Evolutionary conservation across 2,888 invertebrate species (phyloP).

Genomic region (Augiades crinisus): DNA sequence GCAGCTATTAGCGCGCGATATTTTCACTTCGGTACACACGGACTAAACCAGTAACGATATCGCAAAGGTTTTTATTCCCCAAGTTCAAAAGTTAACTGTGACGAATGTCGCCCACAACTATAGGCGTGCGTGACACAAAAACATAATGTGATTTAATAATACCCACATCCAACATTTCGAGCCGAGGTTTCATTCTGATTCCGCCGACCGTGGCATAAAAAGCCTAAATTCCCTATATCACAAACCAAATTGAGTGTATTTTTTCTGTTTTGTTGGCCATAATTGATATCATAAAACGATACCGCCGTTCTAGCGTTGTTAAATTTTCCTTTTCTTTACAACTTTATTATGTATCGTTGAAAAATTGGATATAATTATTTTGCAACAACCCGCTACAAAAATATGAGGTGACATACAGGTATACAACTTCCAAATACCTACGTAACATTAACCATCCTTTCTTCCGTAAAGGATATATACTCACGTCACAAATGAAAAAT

Average conservation of each 20-base stretch:
- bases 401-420: too few species aligned
- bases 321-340: constrained; percentile 9
- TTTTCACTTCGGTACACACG: neutral
- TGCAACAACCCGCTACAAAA: too few species aligned
- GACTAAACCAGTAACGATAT: constrained; percentile 27
- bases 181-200: constrained; percentile 32
- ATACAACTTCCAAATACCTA: too few species aligned
- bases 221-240: constrained; percentile 12
- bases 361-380: too few species aligned
- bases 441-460: too few species aligned
- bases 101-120: constrained; percentile 43
- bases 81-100: constrained; percentile 41
- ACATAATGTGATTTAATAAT: constrained; percentile 42
- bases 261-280: constrained; percentile 13
- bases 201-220: constrained; percentile 14
- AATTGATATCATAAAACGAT: constrained; percentile 10
- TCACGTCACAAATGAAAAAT: too few species aligned
- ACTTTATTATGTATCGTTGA: neutral
- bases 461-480: too few species aligned
- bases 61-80: constrained; percentile 35
- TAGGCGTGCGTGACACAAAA: constrained; percentile 46
- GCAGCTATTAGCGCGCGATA: neutral
- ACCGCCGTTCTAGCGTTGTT: constrained; percentile 7
- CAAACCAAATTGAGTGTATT: constrained; percentile 10
- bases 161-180: constrained; percentile 37